phyloP scores from a whole-genome alignment of 1,140 invertebrate genomes.

The Sitobion miscanthi region DNA sequence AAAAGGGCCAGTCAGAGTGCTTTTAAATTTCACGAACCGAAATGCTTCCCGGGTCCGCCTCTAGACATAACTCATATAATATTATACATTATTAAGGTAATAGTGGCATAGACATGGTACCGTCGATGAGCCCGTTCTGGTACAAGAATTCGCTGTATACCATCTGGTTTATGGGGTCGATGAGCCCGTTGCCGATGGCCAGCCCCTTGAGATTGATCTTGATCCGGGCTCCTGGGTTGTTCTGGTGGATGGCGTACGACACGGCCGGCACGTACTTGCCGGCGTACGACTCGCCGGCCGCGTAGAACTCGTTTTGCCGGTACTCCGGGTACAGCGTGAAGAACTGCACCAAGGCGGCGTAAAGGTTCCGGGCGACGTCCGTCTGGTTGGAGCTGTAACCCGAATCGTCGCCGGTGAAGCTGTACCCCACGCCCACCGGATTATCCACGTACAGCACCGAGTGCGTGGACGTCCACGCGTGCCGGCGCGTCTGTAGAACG shows the following conservation, averaged over 20 bases:
- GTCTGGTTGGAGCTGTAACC: constrained; percentile 75
- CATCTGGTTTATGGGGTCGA: constrained; percentile 80
- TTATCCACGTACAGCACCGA: constrained; percentile 88
- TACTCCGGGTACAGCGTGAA: constrained; percentile 70
- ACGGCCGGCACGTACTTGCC: constrained; percentile 68
- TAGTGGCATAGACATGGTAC: neutral
- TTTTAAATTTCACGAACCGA: neutral
- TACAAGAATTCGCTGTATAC: constrained; percentile 83
- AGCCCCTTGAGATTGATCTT: constrained; percentile 74
- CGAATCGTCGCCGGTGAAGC: constrained; percentile 62
- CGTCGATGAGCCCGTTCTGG: constrained; percentile 69
- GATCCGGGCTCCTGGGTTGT: constrained; percentile 68
- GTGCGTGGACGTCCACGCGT: constrained; percentile 77
- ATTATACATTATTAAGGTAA: neutral
- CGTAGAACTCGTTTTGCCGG: constrained; percentile 59
- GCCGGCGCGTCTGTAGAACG: constrained; percentile 58
- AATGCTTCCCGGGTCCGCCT: neutral
- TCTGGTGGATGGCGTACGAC: constrained; percentile 65
- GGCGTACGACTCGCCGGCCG: constrained; percentile 68
- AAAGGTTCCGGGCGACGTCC: constrained; percentile 72
- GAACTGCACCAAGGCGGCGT: constrained; percentile 74
- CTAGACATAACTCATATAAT: neutral
- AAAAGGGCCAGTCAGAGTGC: neutral
- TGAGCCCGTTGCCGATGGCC: constrained; percentile 85
- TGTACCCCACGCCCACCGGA: constrained; percentile 82